A percentile compares a stretch with the other conserved stretches of the same genome.
Conservation (phyloP, 2,797 vertebrate genomes). For the Poecile montanus region DNA sequence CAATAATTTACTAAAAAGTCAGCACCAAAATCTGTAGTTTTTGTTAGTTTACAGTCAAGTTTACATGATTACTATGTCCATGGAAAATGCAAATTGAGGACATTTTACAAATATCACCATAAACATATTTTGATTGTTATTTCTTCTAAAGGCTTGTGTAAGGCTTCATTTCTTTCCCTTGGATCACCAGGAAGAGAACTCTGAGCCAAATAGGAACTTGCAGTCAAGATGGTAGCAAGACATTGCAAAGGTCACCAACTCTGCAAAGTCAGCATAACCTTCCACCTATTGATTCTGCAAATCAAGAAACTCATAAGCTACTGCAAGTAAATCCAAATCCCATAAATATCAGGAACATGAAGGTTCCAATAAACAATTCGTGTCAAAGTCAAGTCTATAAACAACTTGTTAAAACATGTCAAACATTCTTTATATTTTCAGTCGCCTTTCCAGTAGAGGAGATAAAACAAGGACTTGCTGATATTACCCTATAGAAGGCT, state of each 20-base stretch:
- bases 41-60: background rate
- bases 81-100: background rate
- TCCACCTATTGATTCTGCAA: conserved; percentile 23
- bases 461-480: background rate
- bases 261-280: conserved; percentile 23
- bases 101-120: background rate
- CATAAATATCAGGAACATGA: conserved; percentile 24
- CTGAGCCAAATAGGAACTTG: background rate
- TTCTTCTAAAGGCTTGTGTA: background rate
- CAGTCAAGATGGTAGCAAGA: background rate
- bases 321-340: conserved; percentile 33
- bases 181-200: background rate
- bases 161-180: background rate
- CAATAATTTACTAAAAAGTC: background rate
- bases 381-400: conserved; percentile 18
- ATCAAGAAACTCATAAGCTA: background rate
- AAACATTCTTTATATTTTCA: conserved; percentile 12
- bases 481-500: background rate
- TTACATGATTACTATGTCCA: background rate
- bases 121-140: background rate
- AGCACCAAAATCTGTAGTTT: background rate
- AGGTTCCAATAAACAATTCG: conserved; percentile 23
- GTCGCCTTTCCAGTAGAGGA: background rate
- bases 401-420: conserved; percentile 36
- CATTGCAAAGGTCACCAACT: background rate